Evolutionary conservation across 2,113 vertebrate species (phyloP).

Genomic region (Apteryx owenii): DNA sequence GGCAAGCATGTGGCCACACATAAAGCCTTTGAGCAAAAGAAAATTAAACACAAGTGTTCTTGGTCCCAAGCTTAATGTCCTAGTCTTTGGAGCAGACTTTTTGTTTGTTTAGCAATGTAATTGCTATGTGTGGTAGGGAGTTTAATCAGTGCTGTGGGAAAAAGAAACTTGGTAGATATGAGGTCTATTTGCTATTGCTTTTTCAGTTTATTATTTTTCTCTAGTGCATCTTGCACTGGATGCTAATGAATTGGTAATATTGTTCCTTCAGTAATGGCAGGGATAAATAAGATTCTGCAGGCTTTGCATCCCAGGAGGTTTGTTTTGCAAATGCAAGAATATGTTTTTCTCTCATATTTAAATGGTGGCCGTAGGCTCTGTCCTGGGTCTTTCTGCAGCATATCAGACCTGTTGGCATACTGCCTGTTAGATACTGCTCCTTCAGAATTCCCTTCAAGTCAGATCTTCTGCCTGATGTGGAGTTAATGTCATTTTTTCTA

Average conservation of each 20-base stretch:
- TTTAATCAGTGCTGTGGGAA: conserved; percentile 2
- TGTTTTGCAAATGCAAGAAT: not conserved
- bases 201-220: not conserved
- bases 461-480: not conserved
- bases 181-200: not conserved
- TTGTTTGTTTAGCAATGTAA: not conserved
- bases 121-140: not conserved
- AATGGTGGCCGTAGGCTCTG: not conserved
- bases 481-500: not conserved
- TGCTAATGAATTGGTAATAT: not conserved
- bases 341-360: not conserved
- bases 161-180: not conserved
- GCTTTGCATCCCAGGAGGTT: not conserved
- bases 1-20: not conserved
- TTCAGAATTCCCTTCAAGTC: not conserved
- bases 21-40: not conserved
- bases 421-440: not conserved
- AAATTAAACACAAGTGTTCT: not conserved
- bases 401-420: not conserved
- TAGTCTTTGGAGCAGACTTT: not conserved
- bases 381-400: not conserved
- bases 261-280: not conserved
- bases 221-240: not conserved
- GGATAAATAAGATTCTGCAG: not conserved
- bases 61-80: not conserved